Evolutionary conservation across 1,140 invertebrate genomes (phyloP).

Genomic region (Glossosoma conforme): DNA sequence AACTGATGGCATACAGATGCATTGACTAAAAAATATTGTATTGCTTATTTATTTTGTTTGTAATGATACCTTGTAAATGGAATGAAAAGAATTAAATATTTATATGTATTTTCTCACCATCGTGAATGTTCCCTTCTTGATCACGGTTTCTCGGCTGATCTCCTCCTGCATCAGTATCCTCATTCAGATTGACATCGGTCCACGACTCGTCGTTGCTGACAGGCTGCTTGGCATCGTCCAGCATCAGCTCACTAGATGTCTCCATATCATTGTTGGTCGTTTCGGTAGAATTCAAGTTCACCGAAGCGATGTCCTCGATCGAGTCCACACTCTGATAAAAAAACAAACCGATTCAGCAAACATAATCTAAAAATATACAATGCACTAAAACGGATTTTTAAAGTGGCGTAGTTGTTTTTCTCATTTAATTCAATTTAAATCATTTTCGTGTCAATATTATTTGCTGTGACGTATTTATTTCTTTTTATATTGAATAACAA

Average conservation of each 20-base stretch:
- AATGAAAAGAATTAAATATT: no score
- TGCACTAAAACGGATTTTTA: conserved; percentile 17
- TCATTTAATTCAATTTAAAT: no score
- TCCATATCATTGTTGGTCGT: conserved; percentile 62
- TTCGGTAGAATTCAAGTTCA: conserved; percentile 62
- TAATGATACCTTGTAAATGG: no score
- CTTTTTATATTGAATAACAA: no score
- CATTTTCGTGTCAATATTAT: no score
- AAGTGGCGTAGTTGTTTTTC: no score
- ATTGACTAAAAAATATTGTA: no score
- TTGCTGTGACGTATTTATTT: no score
- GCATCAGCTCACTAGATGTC: conserved; percentile 57
- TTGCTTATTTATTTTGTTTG: no score
- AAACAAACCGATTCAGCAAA: conserved; percentile 11
- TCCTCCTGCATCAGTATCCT: conserved; percentile 49
- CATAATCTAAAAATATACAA: conserved; percentile 22
- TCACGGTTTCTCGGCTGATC: conserved; percentile 34
- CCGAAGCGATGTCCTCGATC: conserved; percentile 64
- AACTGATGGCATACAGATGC: neutral
- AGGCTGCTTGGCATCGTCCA: conserved; percentile 63
- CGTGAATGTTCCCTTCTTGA: conserved; percentile 36
- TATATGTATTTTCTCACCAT: no score
- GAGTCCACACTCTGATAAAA: conserved; percentile 68
- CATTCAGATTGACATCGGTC: conserved; percentile 88
- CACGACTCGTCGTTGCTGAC: conserved; percentile 75